Base-by-base conservation (phyloP, 2,113 vertebrate species). In the Stigmatopora nigra region DNA sequence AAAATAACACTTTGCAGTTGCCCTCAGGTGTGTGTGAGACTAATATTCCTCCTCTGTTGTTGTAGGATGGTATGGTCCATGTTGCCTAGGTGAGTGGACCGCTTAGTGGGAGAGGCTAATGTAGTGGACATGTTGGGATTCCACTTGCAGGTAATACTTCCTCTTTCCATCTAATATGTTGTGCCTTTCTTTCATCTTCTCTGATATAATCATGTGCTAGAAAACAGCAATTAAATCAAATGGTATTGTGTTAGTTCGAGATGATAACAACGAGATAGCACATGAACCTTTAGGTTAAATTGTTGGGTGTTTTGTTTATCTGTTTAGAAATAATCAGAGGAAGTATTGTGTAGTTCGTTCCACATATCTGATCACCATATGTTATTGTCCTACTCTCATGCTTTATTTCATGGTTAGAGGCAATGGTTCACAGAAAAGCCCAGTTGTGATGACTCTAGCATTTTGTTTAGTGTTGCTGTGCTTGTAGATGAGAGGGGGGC, bases 11-110 rank as follows among this genome's bases (percentile, higher is more conserved):
- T 60, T 44, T 41, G 7, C 10, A 41, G n/a, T 60, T 60, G 10
- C n/a, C 35, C 17, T 12, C 38, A 7, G 11, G 36, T 44, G 58
- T 41, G 36, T 16, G 36, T 41, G 36, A 14, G 19, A 41, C 5
- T n/a, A 4, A 55, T 2, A 1, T 4, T 19, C 61, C 70, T 36
- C 80, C 85, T 78, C 75, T 5, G 48, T 52, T 14, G 56, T 56
- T 25, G 63, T 22, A 68, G 70, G 12, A 87, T 91, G 88, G 89
- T 84, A 78, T 13, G 9, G 56, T 68, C 88, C 72, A 11, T 62
- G 84, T 82, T 81, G 77, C 79, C 86, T 83, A 86, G 87, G 87
- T 89, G 87, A 88, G 87, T 68, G 72, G 69, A 78, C 75, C 65
- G 77, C 74, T 79, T 67, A 71, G 71, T 69, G 69, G 77, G 83